These are phyloP conservation scores for Catharus bicknelli DNA, from an alignment of 2,113 vertebrate genomes.

Conservation along the genomic window DNA sequence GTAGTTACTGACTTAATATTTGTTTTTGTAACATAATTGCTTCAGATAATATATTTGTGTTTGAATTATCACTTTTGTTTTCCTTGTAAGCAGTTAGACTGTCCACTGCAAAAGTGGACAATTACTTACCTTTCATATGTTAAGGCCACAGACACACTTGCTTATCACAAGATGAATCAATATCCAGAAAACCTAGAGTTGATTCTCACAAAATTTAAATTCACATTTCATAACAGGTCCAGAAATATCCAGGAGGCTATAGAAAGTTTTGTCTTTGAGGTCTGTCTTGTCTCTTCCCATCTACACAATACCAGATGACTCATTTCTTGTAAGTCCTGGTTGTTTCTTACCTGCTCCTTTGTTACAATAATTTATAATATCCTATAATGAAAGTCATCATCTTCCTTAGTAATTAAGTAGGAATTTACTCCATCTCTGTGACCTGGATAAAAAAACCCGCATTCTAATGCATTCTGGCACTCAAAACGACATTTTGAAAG, in stretches of 20 bases:
- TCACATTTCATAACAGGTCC: background rate
- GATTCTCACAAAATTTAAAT: background rate
- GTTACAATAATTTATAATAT: background rate
- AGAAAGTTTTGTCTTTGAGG: background rate
- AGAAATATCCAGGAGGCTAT: background rate
- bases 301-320: background rate
- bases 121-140: background rate
- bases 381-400: background rate
- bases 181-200: background rate
- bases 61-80: background rate
- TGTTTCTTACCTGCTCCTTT: background rate
- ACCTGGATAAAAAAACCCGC: background rate
- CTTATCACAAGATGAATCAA: background rate
- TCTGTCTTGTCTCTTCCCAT: background rate
- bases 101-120: background rate
- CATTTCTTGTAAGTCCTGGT: background rate
- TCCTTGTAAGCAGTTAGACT: background rate
- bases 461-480: background rate
- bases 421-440: background rate
- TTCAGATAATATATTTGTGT: background rate
- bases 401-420: conserved; percentile 15
- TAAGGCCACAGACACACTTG: background rate
- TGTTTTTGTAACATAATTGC: background rate
- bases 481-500: background rate
- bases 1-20: background rate